phyloP scores from a whole-genome alignment of 2,113 vertebrate genomes.

The Toxotes jaculatrix region DNA sequence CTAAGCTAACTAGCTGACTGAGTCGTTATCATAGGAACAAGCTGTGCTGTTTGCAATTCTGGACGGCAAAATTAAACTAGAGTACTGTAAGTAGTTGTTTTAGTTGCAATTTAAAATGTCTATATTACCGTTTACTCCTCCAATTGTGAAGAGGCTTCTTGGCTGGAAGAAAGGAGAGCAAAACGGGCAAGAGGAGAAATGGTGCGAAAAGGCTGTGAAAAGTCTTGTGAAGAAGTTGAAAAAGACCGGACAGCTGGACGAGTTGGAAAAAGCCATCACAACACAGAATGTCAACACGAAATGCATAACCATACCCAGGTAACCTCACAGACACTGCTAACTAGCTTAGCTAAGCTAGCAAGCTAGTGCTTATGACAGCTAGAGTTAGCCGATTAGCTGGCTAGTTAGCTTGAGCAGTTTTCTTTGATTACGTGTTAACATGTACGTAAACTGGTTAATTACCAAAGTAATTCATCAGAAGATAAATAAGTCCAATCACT shows the following conservation, averaged over 20 bases:
- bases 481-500: not conserved
- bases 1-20: slow-evolving; percentile 17
- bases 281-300: slow-evolving; percentile 95
- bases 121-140: slow-evolving; percentile 97
- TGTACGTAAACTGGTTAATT: not conserved
- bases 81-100: not conserved
- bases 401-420: slow-evolving; percentile 42
- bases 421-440: not conserved
- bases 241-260: slow-evolving; percentile 97
- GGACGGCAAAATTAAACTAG: not conserved
- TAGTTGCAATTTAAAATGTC: slow-evolving; percentile 85
- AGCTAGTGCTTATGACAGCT: slow-evolving; percentile 42
- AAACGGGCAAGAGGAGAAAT: slow-evolving; percentile 99
- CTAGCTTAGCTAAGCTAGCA: slow-evolving; percentile 36
- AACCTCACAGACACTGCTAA: slow-evolving; percentile 17
- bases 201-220: slow-evolving; percentile 98
- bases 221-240: slow-evolving; percentile 99
- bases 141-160: slow-evolving; percentile 96
- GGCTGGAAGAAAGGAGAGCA: slow-evolving; percentile 99
- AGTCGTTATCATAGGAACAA: not conserved
- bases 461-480: fast-evolving
- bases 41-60: not conserved
- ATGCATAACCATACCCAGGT: slow-evolving; percentile 99
- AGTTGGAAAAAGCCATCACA: slow-evolving; percentile 97
- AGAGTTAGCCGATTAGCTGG: slow-evolving; percentile 36